These are phyloP conservation scores for Erebia palarica DNA, from an alignment of 2,888 invertebrate genomes.

Conservation along the genomic window DNA sequence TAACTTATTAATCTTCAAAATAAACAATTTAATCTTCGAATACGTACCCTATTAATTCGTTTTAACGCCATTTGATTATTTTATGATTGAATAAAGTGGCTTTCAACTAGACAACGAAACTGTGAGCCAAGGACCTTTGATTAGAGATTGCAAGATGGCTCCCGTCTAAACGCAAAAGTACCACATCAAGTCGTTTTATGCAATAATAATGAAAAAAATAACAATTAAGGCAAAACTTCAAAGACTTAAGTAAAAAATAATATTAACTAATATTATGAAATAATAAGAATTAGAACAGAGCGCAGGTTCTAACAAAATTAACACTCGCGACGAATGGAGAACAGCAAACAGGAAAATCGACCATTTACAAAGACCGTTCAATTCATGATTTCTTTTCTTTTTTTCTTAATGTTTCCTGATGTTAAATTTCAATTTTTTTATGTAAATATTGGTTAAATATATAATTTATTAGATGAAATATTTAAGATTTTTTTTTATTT, in stretches of 20 bases:
- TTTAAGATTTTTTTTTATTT: neutral
- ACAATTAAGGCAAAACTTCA: conserved; percentile 61
- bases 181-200: conserved; percentile 85
- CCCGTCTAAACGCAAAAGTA: conserved; percentile 90
- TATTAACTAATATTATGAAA: conserved; percentile 77
- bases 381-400: conserved; percentile 52
- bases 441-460: neutral
- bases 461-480: neutral
- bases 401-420: conserved; percentile 25
- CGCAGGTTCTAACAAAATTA: conserved; percentile 71
- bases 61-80: conserved; percentile 95
- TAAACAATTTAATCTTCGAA: conserved; percentile 57
- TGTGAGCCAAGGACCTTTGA: conserved; percentile 92
- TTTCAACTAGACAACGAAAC: conserved; percentile 91
- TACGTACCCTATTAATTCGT: conserved; percentile 97
- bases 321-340: conserved; percentile 74
- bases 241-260: conserved; percentile 71
- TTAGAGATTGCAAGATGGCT: conserved; percentile 94
- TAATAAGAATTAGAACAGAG: conserved; percentile 68
- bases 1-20: conserved; percentile 52
- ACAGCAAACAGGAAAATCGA: conserved; percentile 81
- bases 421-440: conserved; percentile 26
- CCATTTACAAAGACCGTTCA: conserved; percentile 74
- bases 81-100: conserved; percentile 88
- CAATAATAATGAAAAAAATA: conserved; percentile 64